These are phyloP conservation scores for Liasis olivaceus DNA, from an alignment of 2,797 vertebrate species.

Conservation along the genomic window DNA sequence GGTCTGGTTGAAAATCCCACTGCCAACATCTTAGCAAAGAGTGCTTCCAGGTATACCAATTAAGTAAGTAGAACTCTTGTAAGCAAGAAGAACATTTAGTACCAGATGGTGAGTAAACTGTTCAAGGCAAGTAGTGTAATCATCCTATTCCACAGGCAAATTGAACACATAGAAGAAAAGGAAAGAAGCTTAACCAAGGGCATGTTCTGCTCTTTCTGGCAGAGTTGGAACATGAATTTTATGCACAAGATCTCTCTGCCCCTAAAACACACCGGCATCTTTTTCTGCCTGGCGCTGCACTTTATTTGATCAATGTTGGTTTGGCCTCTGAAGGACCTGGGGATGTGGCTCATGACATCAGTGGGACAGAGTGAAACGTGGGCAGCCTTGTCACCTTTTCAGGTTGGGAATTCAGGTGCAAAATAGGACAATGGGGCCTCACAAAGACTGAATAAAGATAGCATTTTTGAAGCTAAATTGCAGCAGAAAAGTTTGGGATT, in stretches of 20 bases:
- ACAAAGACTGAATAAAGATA: neutral
- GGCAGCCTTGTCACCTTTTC: neutral
- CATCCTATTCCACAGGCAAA: neutral
- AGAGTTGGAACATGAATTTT: neutral
- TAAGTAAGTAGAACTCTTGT: neutral
- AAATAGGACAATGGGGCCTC: neutral
- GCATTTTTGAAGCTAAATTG: neutral
- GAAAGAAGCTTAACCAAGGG: neutral
- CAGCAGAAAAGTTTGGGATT: neutral
- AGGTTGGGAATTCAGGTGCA: neutral
- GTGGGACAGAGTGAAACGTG: neutral
- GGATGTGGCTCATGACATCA: neutral
- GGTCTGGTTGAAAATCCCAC: neutral
- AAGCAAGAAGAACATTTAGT: neutral
- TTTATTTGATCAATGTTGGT: neutral
- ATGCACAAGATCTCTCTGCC: neutral
- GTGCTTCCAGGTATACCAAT: neutral
- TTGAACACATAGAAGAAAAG: neutral
- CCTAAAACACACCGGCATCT: neutral
- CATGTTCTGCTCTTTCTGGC: neutral
- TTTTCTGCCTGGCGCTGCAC: neutral
- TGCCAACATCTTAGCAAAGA: neutral
- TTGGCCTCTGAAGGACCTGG: neutral
- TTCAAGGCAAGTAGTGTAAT: neutral
- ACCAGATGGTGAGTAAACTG: neutral